Evolutionary conservation across 1,140 invertebrate genomes (phyloP), one percentile per base, ranked within the genome.

Genomic region (Drosophila nannoptera): DNA sequence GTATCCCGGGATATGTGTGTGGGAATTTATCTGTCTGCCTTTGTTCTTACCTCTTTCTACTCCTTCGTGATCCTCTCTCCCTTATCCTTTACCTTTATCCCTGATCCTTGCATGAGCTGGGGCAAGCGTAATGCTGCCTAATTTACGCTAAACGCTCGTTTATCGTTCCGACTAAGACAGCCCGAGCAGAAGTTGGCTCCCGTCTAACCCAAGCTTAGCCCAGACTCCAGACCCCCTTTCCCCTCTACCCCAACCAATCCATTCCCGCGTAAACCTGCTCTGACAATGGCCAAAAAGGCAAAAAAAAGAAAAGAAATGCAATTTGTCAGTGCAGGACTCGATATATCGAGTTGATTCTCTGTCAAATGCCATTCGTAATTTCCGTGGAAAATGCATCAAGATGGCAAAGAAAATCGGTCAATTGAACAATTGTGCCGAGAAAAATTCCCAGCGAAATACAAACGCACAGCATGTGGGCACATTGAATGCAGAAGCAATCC

Each of bases 401-500:
- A 62, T 48, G 42, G 40, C n/a, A 38, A 63, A 61, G 62, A 83
- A 58, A 78, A 65, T 63, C 61, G 50, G 22, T 63, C 60, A 50
- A 33, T 83, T 65, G 63, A 42, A 77, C 74, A 82, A 81, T 61
- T 61, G 49, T 75, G 43, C 45, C 55, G 40, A 38, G 9, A 52
- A 32, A 60, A 63, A 62, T 29, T 29, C 61, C 43, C 45, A 69
- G 29, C 35, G 33, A 29, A 9, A 35, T 31, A 80, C 69, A 84
- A 80, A 66, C 66, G 75, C 81, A 43, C 80, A 84, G 80, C 80
- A 84, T 84, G 80, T 74, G 80, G 73, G 80, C 81, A 74, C 73
- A 84, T 86, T 84, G 62, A 78, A 7, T 7, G 46, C 43, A 7
- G 22, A 22, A 12, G 62, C 36, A 56, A 56, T 59, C 49, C 61